Evolutionary conservation across 2,888 invertebrate genomes (phyloP).

Genomic region (Metallyticus violacea): DNA sequence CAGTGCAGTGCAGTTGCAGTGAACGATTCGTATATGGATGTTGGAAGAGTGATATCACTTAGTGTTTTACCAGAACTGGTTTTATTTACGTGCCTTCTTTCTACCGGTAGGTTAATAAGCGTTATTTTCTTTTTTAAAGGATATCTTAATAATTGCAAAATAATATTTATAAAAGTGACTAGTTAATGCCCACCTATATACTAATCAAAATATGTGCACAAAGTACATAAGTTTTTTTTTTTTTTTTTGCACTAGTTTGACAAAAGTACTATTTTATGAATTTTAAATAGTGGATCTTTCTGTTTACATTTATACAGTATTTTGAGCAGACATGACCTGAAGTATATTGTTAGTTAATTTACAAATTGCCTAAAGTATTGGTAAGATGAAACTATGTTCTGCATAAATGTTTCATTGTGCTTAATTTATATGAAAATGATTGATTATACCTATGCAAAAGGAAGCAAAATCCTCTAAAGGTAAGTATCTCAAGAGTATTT

Average conservation of each 20-base stretch:
- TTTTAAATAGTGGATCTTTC: not conserved
- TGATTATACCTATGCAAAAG: not conserved
- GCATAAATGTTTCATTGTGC: not conserved
- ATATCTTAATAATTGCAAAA: not conserved
- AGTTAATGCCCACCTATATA: not conserved
- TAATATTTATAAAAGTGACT: not conserved
- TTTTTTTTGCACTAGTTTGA: no score
- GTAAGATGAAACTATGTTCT: not conserved
- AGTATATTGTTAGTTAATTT: not conserved
- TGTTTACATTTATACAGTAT: not conserved
- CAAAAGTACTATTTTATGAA: not conserved
- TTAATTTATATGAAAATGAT: not conserved
- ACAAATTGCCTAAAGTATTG: not conserved
- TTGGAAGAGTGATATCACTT: conserved; percentile 13
- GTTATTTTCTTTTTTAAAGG: not conserved
- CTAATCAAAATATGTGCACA: not conserved
- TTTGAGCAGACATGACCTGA: not conserved
- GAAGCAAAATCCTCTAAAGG: not conserved
- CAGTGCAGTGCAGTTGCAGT: conserved; percentile 14
- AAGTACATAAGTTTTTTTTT: not conserved
- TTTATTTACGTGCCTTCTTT: conserved; percentile 4
- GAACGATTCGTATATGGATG: conserved; percentile 13
- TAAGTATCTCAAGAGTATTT: not conserved
- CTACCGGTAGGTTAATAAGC: conserved; percentile 9
- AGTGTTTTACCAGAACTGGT: conserved; percentile 21